Base-by-base conservation (phyloP, 2,888 invertebrate genomes). In the Yponomeuta cagnagella region DNA sequence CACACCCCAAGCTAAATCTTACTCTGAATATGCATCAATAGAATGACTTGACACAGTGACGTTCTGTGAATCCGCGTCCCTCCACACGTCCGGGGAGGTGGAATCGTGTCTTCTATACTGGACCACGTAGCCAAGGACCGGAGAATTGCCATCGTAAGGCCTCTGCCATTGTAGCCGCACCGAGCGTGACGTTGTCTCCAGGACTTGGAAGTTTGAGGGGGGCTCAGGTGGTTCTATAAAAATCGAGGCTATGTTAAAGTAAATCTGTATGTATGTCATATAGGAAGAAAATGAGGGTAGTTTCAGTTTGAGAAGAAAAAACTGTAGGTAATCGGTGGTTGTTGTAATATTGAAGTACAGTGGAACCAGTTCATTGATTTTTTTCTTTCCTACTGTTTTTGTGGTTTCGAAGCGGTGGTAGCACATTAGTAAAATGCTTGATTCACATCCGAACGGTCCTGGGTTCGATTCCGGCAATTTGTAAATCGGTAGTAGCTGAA, bases 71-170 rank as follows among this genome's bases (percentile, higher is more conserved):
- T 93, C 92, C 10, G 91, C 89, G 52, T 93, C 93, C 73, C 92
- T 88, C 94, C 94, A 94, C 63, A 93, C 90, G 67, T 93, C 93
- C 1, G 89, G 78, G 70, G 82, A 89, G 0, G 87, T 85, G 10
- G 93, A 93, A 67, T 93, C 89, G 74, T 93, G 93, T 76, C 92
- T 93, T 65, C 95, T 92, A 80, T 96, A 96, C 79, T 96, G 96
- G 67, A 96, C 94, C 72, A 96, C 90, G 83, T 96, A 97, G 74
- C 96, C 95, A 66, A 95, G 88, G 33, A 97, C 95, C 0, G 96
- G 96, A 63, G 96, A 96, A 83, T 96, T 96, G 3, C 96, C 96
- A 77, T 96, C 96, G 79, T 95, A 96, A 1, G 96, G 95, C 72
- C 95, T 91, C 70, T 94, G 93, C 96, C 96, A 96, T 12, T 94